phyloP scores from a whole-genome alignment of 1,140 invertebrate genomes.

The Leptoteleia sp. region DNA sequence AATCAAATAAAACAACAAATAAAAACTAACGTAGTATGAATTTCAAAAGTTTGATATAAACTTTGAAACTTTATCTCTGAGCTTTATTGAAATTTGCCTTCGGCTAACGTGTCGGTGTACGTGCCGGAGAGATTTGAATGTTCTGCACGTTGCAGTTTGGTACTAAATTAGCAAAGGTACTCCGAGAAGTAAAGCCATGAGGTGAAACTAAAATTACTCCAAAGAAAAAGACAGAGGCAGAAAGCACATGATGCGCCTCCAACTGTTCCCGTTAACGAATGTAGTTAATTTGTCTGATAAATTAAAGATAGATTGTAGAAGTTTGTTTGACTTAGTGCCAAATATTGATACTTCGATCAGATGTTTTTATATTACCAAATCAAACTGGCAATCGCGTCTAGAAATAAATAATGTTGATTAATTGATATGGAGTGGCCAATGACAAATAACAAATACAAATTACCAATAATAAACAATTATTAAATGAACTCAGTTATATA shows the following conservation, averaged over 20 bases:
- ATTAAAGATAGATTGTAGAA: conserved; percentile 22
- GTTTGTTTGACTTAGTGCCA: conserved; percentile 16
- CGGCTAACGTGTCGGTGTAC: conserved; percentile 5
- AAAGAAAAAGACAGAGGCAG: conserved; percentile 68
- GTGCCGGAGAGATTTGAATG: conserved; percentile 41
- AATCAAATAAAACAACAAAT: too few relatives aligned
- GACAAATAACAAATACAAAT: too few relatives aligned
- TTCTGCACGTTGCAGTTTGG: conserved; percentile 59
- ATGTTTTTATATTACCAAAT: conserved; percentile 1
- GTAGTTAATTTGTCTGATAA: conserved; percentile 51
- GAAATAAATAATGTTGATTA: too few relatives aligned
- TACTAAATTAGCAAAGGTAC: conserved; percentile 75
- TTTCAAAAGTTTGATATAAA: too few relatives aligned
- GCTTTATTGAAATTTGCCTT: conserved; percentile 15
- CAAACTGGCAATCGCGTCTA: too few relatives aligned
- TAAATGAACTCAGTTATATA: too few relatives aligned
- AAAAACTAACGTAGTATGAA: too few relatives aligned
- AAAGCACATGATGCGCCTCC: conserved; percentile 55
- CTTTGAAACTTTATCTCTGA: not conserved
- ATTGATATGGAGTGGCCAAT: too few relatives aligned
- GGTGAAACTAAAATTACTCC: conserved; percentile 80
- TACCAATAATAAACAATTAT: too few relatives aligned
- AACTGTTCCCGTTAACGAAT: conserved; percentile 57
- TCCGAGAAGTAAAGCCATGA: conserved; percentile 74
- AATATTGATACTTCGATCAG: conserved; percentile 8